A percentile compares a stretch with the other conserved stretches of the same genome.
These are phyloP conservation scores for Dromiciops gliroides DNA, from an alignment of 2,113 vertebrate genomes.

Conservation along the genomic window DNA sequence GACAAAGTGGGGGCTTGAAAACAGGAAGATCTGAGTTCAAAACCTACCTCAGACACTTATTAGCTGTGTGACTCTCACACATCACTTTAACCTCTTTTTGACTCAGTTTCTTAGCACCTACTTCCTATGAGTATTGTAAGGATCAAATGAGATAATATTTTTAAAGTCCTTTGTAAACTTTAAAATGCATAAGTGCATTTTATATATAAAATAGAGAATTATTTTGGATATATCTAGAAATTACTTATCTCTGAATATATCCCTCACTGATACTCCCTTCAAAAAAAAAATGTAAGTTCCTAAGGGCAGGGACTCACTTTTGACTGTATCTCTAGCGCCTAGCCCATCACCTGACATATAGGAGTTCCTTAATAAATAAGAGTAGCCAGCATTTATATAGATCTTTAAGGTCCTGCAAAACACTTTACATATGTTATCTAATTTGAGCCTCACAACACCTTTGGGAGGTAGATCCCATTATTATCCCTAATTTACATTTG, in stretches of 20 bases:
- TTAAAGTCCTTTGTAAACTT: background rate
- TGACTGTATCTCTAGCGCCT: background rate
- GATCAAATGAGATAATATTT: background rate
- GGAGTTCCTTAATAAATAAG: background rate
- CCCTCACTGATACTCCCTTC: background rate
- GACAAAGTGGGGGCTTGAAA: background rate
- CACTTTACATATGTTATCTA: background rate
- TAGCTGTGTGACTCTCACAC: background rate
- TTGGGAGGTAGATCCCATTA: background rate
- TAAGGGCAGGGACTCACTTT: background rate
- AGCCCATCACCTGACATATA: background rate
- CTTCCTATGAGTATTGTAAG: background rate
- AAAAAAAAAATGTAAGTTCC: background rate
- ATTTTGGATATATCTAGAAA: background rate
- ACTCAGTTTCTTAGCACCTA: background rate
- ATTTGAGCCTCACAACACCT: background rate
- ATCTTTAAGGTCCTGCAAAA: conserved; percentile 13
- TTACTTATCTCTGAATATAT: background rate
- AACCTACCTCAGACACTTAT: background rate
- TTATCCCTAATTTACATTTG: background rate
- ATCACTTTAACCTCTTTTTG: background rate
- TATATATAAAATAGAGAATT: background rate
- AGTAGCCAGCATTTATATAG: conserved; percentile 72
- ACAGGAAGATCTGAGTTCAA: background rate
- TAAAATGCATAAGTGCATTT: background rate